Base-by-base conservation (phyloP, 2,888 invertebrate genomes). In the Punctoribates punctum region DNA sequence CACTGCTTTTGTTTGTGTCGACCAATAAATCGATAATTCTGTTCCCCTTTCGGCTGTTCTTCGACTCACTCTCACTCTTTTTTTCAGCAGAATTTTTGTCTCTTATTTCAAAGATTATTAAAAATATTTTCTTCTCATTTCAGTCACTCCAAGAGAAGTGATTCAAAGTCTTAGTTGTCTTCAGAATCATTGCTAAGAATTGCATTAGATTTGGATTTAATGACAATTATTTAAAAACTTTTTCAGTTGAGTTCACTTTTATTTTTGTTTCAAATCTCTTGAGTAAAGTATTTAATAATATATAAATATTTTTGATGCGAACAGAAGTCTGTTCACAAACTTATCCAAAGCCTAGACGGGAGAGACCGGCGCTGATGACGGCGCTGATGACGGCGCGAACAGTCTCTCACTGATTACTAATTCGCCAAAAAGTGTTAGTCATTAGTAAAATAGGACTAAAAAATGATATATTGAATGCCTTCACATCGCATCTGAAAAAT, bases 1-100 rank as follows among this genome's bases (percentile, higher is more conserved):
- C 48, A 48, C 48, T 17, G 48, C 48, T 48, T 48, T 48, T 48
- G 48, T 48, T 48, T 48, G 48, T 48, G 48, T 48, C 48, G 48
- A 48, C 48, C 13, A 48, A 17, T 17, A 48, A 48, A 48, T 48
- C 48, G 48, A 48, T 48, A 48, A 48, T n/a, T 48, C n/a, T 48
- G 3, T 13, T 4, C 4, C 2, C 13, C 34, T 34, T 34, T 5
- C 4, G 34, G 34, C 34, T 34, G 34, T 34, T 34, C 34, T 34
- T 34, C 34, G 34, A 3, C 34, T 34, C 8, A 5, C 34, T 34
- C 34, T 34, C 34, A 34, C 34, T 34, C 34, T 8, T 4, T 48
- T 48, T 48, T 48, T 42, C 42, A 42, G 8, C n/a, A n/a, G 13
- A 9, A 42, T 42, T 48, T 48, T 48, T 13, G 13, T 48, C 48